Base-by-base conservation (phyloP, 2,888 invertebrate genomes). In the Myopa tessellatipennis region DNA sequence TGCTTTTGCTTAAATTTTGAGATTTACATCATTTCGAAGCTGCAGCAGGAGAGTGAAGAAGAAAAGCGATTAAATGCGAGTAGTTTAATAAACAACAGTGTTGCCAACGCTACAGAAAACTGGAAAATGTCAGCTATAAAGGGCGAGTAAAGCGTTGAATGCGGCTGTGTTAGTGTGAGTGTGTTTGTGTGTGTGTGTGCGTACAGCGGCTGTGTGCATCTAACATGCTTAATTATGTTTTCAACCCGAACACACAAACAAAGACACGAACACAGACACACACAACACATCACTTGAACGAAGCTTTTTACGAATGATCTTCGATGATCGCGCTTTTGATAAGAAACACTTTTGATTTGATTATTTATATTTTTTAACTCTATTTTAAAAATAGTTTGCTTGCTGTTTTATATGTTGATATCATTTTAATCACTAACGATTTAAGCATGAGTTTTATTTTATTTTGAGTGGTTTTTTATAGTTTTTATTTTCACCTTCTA, bases 191-290 rank as follows among this genome's bases (percentile, higher is more conserved):
- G n/a, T 63, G 61, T 34, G 18, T 34, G 61, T 34, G 26, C 12
- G 61, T 1, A 63, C 16, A 26, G 26, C 26, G 61, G 1, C 26
- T 18, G 61, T 63, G 61, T 63, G 61, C 18, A 34, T 34, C 26
- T 50, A 50, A 50, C 14, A 14, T 26, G 10, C 61, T 26, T 8
- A 26, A 34, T 34, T 26, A 34, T 63, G 26, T 18, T 6, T 18
- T 18, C 12, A 58, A 6, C 52, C 16, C 34, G 55, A 16, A 4
- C 36, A 36, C 71, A 36, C 55, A 36, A 18, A 71, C 58, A 34
- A 58, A 71, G 58, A 58, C 72, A 72, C 38, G 34, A 7, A 36
- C 18, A 71, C 50, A 34, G 50, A 18, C n/a, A 26, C 73, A 73
- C 34, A 45, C 45, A 65, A 10, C 16, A 60, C 6, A 6, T 16